phyloP scores from a whole-genome alignment of 2,113 vertebrate genomes.

The Zingel zingel region DNA sequence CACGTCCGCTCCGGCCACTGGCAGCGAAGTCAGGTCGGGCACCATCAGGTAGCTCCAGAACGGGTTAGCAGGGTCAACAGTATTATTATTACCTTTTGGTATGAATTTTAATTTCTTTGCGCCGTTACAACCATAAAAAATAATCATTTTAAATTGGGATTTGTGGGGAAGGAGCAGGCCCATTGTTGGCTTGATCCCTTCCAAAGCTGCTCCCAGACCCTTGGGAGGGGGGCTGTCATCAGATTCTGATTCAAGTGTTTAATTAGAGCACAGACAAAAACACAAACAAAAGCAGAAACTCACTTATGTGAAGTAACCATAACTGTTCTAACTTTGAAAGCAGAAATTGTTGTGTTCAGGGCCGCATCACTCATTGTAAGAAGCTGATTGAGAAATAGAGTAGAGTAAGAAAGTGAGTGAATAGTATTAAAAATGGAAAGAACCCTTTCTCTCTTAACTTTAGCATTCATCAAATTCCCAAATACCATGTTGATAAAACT shows the following conservation, averaged over 20 bases:
- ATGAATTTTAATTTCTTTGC: too few species aligned
- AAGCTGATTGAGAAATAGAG: conserved; percentile 11
- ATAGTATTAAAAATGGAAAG: not conserved
- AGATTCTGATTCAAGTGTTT: not conserved
- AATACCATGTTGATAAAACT: not conserved
- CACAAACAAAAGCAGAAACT: not conserved
- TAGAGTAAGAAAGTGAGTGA: not conserved
- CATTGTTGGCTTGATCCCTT: not conserved
- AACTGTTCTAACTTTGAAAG: too few species aligned
- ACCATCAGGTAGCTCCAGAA: too few species aligned
- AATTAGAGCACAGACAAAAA: not conserved
- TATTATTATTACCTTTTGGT: too few species aligned
- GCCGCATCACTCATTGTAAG: not conserved
- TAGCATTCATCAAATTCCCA: not conserved
- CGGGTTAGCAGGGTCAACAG: too few species aligned
- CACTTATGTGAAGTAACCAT: too few species aligned
- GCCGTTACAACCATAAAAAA: too few species aligned
- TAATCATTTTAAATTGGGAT: too few species aligned
- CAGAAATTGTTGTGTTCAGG: too few species aligned
- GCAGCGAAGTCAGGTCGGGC: too few species aligned
- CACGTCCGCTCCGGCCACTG: too few species aligned
- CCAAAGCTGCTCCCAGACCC: not conserved
- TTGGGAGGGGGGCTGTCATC: not conserved
- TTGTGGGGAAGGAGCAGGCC: too few species aligned
- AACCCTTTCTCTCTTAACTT: not conserved